A percentile compares a stretch with the other conserved stretches of the same genome.
These are phyloP conservation scores for Dipodomys stephensi DNA, from an alignment of 2,113 vertebrate species.

Conservation along the genomic window DNA sequence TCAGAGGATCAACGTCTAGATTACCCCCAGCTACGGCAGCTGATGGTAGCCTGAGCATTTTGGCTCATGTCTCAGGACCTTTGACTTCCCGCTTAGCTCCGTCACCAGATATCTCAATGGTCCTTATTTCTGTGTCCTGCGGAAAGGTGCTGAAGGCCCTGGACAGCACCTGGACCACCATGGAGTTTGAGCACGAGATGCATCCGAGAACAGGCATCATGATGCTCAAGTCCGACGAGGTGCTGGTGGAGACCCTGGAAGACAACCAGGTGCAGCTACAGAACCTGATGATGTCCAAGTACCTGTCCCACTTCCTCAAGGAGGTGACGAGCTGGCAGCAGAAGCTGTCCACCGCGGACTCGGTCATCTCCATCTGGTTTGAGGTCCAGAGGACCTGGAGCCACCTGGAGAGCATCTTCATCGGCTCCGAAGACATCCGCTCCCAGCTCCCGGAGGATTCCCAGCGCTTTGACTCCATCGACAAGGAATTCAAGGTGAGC, in stretches of 20 bases:
- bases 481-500: slow-evolving; percentile 86
- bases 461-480: slow-evolving; percentile 79
- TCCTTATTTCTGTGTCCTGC: fast-evolving
- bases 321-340: slow-evolving; percentile 86
- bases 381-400: slow-evolving; percentile 89
- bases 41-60: fast-evolving
- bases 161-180: slow-evolving; percentile 83
- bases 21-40: background rate
- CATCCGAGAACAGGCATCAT: slow-evolving; percentile 83
- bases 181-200: slow-evolving; percentile 83
- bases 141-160: slow-evolving; percentile 84
- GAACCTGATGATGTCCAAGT: slow-evolving; percentile 87
- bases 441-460: slow-evolving; percentile 85
- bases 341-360: slow-evolving; percentile 85
- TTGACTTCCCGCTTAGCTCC: fast-evolving
- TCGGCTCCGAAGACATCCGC: slow-evolving; percentile 87
- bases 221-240: slow-evolving; percentile 84
- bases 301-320: slow-evolving; percentile 87
- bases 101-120: fast-evolving
- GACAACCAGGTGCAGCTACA: slow-evolving; percentile 90
- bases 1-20: background rate
- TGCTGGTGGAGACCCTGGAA: slow-evolving; percentile 87
- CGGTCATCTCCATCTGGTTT: slow-evolving; percentile 86
- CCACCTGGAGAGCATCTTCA: slow-evolving; percentile 89
- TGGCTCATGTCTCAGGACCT: fast-evolving